Percentiles rank a stretch among this genome's conserved stretches.
Evolutionary conservation across 2,113 vertebrate genomes (phyloP).

Genomic region (Podocnemis expansa): DNA sequence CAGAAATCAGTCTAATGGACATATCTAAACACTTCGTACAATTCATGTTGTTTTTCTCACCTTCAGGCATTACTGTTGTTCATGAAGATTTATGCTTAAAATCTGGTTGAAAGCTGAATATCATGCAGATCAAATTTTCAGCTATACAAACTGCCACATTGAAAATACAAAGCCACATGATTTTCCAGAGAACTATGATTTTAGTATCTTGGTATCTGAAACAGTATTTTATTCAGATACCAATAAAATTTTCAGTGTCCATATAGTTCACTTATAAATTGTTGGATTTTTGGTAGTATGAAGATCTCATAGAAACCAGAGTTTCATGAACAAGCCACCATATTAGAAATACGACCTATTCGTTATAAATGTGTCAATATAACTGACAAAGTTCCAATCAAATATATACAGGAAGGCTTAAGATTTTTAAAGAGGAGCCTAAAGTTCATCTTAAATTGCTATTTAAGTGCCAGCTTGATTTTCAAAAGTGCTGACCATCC

Average conservation of each 20-base stretch:
- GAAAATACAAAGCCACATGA: background rate
- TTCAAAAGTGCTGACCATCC: background rate
- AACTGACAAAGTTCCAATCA: background rate
- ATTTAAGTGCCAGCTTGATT: background rate
- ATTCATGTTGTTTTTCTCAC: background rate
- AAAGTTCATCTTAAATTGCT: background rate
- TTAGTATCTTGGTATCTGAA: background rate
- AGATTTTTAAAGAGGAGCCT: background rate
- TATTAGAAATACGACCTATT: background rate
- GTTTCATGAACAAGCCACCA: background rate
- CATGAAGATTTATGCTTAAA: background rate
- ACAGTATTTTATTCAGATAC: background rate
- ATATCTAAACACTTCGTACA: background rate
- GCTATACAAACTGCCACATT: background rate
- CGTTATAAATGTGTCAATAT: fast-evolving
- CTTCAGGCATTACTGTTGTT: background rate
- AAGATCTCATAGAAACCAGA: background rate
- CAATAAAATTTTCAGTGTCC: background rate
- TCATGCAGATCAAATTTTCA: background rate
- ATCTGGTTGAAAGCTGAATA: background rate
- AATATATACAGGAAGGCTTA: background rate
- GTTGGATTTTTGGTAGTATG: background rate
- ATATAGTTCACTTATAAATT: background rate
- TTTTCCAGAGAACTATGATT: background rate
- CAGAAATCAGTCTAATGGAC: background rate